Evolutionary conservation across 2,797 vertebrate species (phyloP), one percentile per base, ranked within the genome.

Genomic region (Gobio occitaniae): DNA sequence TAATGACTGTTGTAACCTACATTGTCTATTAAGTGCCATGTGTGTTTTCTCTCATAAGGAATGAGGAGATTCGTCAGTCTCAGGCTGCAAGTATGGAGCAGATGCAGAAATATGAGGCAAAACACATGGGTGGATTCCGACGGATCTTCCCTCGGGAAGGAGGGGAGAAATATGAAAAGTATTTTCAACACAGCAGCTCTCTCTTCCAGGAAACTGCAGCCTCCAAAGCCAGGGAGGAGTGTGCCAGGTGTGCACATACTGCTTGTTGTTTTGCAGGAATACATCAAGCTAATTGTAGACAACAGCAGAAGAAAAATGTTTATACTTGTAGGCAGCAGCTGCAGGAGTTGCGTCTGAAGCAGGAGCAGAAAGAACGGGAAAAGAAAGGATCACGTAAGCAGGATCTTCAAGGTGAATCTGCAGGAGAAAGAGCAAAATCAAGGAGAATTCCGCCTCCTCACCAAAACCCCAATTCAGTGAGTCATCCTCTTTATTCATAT

Each of bases 101-200:
- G 92, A 95, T 94, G 79, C 94, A 95, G 92, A 92, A 84, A 81
- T 96, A 97, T 2, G 96, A 97, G 91, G 94, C 93, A 89, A 94
- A 94, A 87, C 93, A 97, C 91, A 90, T 93, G 83, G 96, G 96
- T 12, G 95, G 94, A 72, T 97, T 96, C 92, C 95, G 92, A 72
- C 94, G 93, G 90, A 96, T 97, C 91, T 97, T 95, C 76, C 96
- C 96, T 70, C 83, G 88, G 68, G 92, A 93, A 78, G 95, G 93
- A 69, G 93, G 89, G 0, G 96, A 96, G 82, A 96, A 94, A 91
- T 97, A 97, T 61, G 94, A 96, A 86, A 96, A 95, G 89, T 97
- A 96, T 93, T 97, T 97, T 88, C 95, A 95, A 89, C 96, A 96
- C 90, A 96, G 95, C 91, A 95, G 92, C 91, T 97, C 96, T 5